Conservation (phyloP, 1,140 invertebrate genomes). For the Bradysia coprophila region DNA sequence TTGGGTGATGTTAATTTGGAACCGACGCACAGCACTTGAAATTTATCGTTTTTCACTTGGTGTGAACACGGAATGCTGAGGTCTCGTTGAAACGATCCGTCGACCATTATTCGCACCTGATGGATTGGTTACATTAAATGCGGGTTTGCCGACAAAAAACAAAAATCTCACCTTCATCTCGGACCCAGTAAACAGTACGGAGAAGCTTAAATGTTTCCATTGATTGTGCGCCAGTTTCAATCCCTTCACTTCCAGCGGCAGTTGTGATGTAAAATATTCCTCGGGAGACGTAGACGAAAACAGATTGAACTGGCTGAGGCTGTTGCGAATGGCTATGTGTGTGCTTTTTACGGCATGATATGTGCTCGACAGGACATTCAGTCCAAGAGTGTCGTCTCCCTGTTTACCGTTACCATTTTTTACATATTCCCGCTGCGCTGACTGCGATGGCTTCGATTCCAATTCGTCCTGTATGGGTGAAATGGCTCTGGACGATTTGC, state of each 20-base stretch:
- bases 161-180: constrained; percentile 11
- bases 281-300: constrained; percentile 8
- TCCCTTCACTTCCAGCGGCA: constrained; percentile 11
- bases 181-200: constrained; percentile 11
- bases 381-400: background rate
- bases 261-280: constrained; percentile 8
- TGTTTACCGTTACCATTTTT: too few relatives aligned
- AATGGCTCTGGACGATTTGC: too few relatives aligned
- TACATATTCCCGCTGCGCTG: too few relatives aligned
- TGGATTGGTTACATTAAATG: too few relatives aligned
- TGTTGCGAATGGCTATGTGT: constrained; percentile 16
- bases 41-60: background rate
- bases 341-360: constrained; percentile 16
- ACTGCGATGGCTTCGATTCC: too few relatives aligned
- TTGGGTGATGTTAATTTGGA: too few relatives aligned
- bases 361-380: constrained; percentile 7
- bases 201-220: constrained; percentile 18
- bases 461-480: too few relatives aligned
- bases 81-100: constrained; percentile 15
- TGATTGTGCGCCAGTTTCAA: constrained; percentile 12
- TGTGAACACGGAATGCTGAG: constrained; percentile 11
- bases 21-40: constrained; percentile 2
- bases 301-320: constrained; percentile 18
- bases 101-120: constrained; percentile 8
- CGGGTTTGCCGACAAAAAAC: too few relatives aligned